These are phyloP conservation scores for Brachymystax lenok DNA, from an alignment of 2,797 vertebrate genomes.

Conservation along the genomic window DNA sequence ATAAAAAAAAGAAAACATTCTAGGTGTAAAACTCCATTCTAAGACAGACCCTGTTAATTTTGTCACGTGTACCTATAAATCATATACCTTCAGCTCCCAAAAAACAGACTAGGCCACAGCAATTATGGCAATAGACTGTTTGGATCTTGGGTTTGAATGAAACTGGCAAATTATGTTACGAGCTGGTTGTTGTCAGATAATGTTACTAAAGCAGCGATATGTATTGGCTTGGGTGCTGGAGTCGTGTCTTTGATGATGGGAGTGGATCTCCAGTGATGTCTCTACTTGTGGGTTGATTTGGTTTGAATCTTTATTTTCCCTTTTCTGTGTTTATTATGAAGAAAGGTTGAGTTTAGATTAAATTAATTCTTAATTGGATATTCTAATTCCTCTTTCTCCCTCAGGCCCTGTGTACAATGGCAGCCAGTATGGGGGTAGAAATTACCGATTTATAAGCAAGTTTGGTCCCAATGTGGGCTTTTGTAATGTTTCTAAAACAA, in stretches of 20 bases:
- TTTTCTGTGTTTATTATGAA: constrained; percentile 39
- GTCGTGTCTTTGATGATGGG: constrained; percentile 25
- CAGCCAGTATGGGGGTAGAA: constrained; percentile 28
- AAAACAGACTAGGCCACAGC: constrained; percentile 5
- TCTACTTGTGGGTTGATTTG: constrained; percentile 36
- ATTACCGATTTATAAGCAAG: constrained; percentile 60
- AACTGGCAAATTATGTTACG: constrained; percentile 22
- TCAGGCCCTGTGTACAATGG: constrained; percentile 31
- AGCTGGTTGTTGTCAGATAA: constrained; percentile 30
- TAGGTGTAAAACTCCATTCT: constrained; percentile 10
- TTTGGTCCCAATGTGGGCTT: constrained; percentile 67
- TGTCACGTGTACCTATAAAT: constrained; percentile 11
- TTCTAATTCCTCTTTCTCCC: constrained; percentile 44
- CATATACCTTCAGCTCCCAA: constrained; percentile 4
- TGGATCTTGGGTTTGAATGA: constrained; percentile 27
- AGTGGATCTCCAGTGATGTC: constrained; percentile 44
- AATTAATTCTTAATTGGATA: constrained; percentile 54
- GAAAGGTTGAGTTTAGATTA: constrained; percentile 44
- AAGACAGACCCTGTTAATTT: background rate
- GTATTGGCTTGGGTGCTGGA: constrained; percentile 27
- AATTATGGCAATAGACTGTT: constrained; percentile 32
- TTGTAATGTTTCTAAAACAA: constrained; percentile 71
- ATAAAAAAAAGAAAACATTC: constrained; percentile 22
- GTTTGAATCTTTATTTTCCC: constrained; percentile 37
- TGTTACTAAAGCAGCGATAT: constrained; percentile 38